Evolutionary conservation across 2,888 invertebrate species (phyloP).

Genomic region (Isoperla grammatica): DNA sequence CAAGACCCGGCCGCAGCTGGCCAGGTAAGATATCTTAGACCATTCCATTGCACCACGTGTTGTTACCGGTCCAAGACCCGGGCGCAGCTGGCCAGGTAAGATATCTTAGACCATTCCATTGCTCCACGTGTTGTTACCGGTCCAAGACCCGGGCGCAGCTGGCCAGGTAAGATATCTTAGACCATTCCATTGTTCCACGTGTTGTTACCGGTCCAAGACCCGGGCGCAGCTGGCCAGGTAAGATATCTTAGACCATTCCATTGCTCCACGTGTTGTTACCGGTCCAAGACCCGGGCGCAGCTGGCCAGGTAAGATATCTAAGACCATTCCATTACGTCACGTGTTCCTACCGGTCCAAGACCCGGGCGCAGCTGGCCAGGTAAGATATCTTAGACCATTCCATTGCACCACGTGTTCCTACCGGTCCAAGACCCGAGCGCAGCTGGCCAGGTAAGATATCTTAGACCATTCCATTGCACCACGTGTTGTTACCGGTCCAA

Average conservation of each 20-base stretch:
- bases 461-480: constrained; percentile 53
- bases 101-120: constrained; percentile 52
- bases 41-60: constrained; percentile 56
- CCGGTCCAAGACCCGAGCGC: constrained; percentile 49
- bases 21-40: constrained; percentile 50
- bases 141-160: constrained; percentile 50
- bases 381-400: constrained; percentile 48
- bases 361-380: constrained; percentile 48
- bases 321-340: constrained; percentile 54
- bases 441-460: constrained; percentile 51
- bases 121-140: constrained; percentile 53
- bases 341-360: constrained; percentile 53
- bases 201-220: constrained; percentile 52
- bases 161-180: constrained; percentile 50
- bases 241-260: constrained; percentile 47
- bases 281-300: constrained; percentile 49
- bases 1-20: constrained; percentile 48
- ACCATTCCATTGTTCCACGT: constrained; percentile 54
- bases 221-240: constrained; percentile 49
- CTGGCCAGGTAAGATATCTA: constrained; percentile 52
- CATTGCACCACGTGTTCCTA: constrained; percentile 57
- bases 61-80: constrained; percentile 51
- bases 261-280: constrained; percentile 56
- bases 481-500: constrained; percentile 53
- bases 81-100: constrained; percentile 48